Percentiles rank a stretch among this genome's conserved stretches.
These are phyloP conservation scores for Pelobates cultripes DNA, from an alignment of 2,797 vertebrate species.

Conservation along the genomic window DNA sequence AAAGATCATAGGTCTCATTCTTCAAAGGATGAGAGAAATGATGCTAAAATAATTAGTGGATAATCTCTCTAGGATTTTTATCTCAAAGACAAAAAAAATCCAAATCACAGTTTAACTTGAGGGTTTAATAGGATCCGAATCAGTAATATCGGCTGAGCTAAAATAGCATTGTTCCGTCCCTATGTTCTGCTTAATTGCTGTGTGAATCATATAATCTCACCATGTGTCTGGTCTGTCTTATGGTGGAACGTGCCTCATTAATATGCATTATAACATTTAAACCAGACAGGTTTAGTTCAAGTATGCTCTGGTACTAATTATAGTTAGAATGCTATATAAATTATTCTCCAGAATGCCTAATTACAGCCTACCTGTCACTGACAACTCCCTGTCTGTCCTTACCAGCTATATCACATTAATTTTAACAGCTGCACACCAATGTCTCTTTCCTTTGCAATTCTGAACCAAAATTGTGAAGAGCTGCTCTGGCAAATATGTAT, in stretches of 20 bases:
- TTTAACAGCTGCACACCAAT: not conserved
- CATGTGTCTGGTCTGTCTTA: slow-evolving; percentile 21
- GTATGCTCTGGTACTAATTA: slow-evolving; percentile 35
- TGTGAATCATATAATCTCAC: not conserved
- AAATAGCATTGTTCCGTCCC: slow-evolving; percentile 13
- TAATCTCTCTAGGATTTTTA: slow-evolving; percentile 7
- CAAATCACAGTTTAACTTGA: slow-evolving; percentile 20
- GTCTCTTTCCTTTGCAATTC: not conserved
- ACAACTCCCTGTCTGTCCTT: slow-evolving; percentile 5
- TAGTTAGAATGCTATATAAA: slow-evolving; percentile 46
- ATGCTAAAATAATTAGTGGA: slow-evolving; percentile 38
- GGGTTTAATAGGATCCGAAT: slow-evolving; percentile 29
- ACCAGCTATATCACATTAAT: not conserved
- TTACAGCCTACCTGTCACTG: slow-evolving; percentile 34
- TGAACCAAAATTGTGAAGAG: not conserved
- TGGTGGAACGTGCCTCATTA: slow-evolving; percentile 21
- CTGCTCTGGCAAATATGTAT: not conserved
- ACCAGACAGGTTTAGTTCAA: slow-evolving; percentile 35
- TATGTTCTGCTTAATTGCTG: slow-evolving; percentile 30
- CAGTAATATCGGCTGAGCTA: slow-evolving; percentile 32
- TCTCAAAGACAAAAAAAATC: slow-evolving; percentile 17
- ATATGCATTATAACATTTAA: not conserved
- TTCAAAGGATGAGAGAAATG: slow-evolving; percentile 38
- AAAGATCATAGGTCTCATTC: slow-evolving; percentile 44
- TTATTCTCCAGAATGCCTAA: slow-evolving; percentile 26